Percentiles rank a stretch among this genome's conserved stretches.
These are phyloP conservation scores for Amblyteles armatorius DNA, from an alignment of 2,888 invertebrate species.

Conservation along the genomic window DNA sequence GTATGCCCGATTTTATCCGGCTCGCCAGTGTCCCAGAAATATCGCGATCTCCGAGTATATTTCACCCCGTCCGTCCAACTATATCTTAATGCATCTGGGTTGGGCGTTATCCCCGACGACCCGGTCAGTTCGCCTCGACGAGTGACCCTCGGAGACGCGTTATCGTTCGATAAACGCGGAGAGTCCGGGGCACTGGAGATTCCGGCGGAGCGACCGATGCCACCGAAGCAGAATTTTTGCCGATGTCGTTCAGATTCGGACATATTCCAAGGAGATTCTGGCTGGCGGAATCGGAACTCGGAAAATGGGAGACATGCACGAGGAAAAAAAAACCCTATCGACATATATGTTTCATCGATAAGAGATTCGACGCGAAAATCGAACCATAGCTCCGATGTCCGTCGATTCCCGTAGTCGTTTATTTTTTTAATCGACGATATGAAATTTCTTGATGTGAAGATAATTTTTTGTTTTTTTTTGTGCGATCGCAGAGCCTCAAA, in stretches of 20 bases:
- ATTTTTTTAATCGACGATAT: neutral
- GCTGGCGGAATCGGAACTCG: constrained; percentile 26
- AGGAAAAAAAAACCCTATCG: constrained; percentile 16
- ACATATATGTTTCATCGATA: neutral
- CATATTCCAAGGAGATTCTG: constrained; percentile 29
- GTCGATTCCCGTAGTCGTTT: neutral
- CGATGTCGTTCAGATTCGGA: constrained; percentile 41
- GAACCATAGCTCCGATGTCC: constrained; percentile 15
- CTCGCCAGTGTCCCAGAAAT: constrained; percentile 33
- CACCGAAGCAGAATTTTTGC: constrained; percentile 55
- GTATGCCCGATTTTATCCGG: constrained; percentile 25
- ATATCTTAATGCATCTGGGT: constrained; percentile 56
- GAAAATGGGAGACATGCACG: constrained; percentile 10
- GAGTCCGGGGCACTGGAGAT: constrained; percentile 7
- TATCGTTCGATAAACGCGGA: constrained; percentile 57
- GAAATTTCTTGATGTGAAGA: neutral
- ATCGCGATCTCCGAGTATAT: constrained; percentile 27
- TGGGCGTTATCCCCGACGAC: constrained; percentile 37
- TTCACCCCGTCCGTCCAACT: neutral
- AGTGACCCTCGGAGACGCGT: constrained; percentile 29
- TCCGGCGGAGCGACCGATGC: constrained; percentile 33
- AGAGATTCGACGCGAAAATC: neutral
- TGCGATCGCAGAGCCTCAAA: constrained; percentile 91
- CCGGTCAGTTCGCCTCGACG: constrained; percentile 34
- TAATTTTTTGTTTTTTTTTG: neutral